Evolutionary conservation across 2,888 invertebrate species (phyloP), one percentile per base, ranked within the genome.

Genomic region (Scaptodrosophila latifasciaeformis): DNA sequence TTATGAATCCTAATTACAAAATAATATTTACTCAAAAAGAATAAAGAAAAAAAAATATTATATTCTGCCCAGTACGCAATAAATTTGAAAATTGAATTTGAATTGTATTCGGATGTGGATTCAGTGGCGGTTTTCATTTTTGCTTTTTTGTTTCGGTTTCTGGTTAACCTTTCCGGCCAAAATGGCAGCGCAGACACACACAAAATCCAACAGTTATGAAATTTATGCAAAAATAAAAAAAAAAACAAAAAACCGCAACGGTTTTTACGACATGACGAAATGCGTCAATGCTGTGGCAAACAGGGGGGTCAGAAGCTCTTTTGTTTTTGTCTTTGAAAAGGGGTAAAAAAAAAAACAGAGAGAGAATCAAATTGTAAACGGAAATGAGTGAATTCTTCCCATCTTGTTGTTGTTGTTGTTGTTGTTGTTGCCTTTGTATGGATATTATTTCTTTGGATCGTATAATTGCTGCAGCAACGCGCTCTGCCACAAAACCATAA

Each of bases 401-500:
- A 56, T 54, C 57, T 78, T 71, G 70, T 70, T 58, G 57, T 49
- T 50, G 60, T 45, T 49, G 57, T 57, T 54, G 47, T 37, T 37
- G 55, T 66, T 65, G 68, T 69, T 64, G 51, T 44, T 62, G 31
- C 43, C 54, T 57, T 47, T 45, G 34, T 27, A 12, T 9, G 13
- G 15, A 12, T 13, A n/a, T n/a, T 48, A 27, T 42, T n/a, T 24
- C 21, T 62, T 42, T 29, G 47, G 51, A 54, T 54, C 71, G 77
- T 79, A 69, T 71, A 71, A 71, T 71, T 79, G 77, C 77, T 72
- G n/a, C n/a, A n/a, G 71, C 70, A 79, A 76, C 80, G 80, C 71
- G 0, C 13, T 12, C 52, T 76, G 80, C 60, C 75, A 75, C 55
- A 54, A 70, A 77, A 70, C 70, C 67, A 75, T 81, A 74, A 80